Evolutionary conservation across 2,888 invertebrate species (phyloP).

Genomic region (Agrochola litura): DNA sequence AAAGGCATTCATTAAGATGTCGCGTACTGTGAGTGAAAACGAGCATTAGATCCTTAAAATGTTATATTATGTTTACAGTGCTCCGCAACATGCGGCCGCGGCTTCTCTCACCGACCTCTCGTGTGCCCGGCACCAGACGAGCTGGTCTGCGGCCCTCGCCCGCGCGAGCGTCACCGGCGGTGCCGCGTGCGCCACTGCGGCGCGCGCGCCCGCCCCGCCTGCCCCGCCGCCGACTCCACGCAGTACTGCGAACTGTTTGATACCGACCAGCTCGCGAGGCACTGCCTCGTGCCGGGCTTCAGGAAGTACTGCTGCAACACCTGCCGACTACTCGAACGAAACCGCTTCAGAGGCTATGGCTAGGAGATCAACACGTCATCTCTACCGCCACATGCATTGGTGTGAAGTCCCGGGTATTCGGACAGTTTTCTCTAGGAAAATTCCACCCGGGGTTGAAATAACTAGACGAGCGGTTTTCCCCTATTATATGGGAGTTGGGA

Average conservation of each 20-base stretch:
- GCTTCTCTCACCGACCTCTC: slow-evolving; percentile 89
- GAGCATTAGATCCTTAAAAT: background rate
- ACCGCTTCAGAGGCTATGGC: slow-evolving; percentile 61
- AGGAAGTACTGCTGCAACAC: slow-evolving; percentile 91
- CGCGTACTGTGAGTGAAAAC: background rate
- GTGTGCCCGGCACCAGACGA: slow-evolving; percentile 89
- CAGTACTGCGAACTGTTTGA: slow-evolving; percentile 88
- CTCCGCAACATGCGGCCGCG: slow-evolving; percentile 91
- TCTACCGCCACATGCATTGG: slow-evolving; percentile 14
- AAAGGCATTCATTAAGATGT: background rate
- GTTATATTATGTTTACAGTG: slow-evolving; percentile 84
- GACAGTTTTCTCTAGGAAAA: slow-evolving; percentile 18
- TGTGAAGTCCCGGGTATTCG: slow-evolving; percentile 5
- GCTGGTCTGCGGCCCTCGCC: slow-evolving; percentile 89
- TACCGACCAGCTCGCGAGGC: slow-evolving; percentile 81
- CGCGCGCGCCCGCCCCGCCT: slow-evolving; percentile 68
- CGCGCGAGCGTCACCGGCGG: slow-evolving; percentile 87
- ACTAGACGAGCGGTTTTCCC: slow-evolving; percentile 7
- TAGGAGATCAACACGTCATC: slow-evolving; percentile 30
- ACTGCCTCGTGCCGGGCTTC: slow-evolving; percentile 91
- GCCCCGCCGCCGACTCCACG: slow-evolving; percentile 81
- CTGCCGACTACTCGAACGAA: slow-evolving; percentile 78
- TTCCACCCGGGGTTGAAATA: background rate
- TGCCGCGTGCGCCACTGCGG: slow-evolving; percentile 86
- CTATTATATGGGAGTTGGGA: slow-evolving; percentile 12